These are phyloP conservation scores for Electrophaes corylata DNA, from an alignment of 2,888 invertebrate genomes.

Conservation along the genomic window DNA sequence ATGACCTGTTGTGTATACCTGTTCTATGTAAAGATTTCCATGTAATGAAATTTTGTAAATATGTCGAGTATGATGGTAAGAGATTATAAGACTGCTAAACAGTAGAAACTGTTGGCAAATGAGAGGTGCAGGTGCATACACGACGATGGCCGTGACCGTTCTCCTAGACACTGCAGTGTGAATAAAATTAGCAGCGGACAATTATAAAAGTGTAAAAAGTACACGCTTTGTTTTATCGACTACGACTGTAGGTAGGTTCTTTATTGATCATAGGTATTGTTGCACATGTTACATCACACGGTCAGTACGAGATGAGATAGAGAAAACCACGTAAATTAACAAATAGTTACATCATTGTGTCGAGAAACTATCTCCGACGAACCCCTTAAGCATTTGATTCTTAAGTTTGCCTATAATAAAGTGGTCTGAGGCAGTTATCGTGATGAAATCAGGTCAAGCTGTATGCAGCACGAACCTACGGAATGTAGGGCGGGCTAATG, in stretches of 20 bases:
- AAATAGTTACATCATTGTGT: conserved; percentile 12
- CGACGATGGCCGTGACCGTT: conserved; percentile 45
- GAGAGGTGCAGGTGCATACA: conserved; percentile 33
- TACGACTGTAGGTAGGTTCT: not conserved
- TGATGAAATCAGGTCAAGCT: conserved; percentile 74
- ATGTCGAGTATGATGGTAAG: not conserved
- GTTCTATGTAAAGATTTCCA: not conserved
- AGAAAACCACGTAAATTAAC: not conserved
- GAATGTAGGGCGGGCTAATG: conserved; percentile 78
- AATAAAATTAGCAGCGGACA: conserved; percentile 8
- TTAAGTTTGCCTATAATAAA: conserved; percentile 28
- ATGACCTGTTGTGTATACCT: not conserved
- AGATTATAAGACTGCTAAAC: conserved; percentile 37
- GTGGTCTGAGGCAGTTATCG: conserved; percentile 48
- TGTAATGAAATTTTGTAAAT: too few species aligned
- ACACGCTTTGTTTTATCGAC: not conserved
- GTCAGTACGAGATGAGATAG: not conserved
- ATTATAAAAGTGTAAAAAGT: not conserved
- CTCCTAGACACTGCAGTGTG: conserved; percentile 25
- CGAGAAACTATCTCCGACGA: too few species aligned
- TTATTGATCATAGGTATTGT: not conserved
- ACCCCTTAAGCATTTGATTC: not conserved
- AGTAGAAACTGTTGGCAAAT: conserved; percentile 32
- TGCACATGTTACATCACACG: conserved; percentile 6
- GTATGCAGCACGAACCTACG: conserved; percentile 65